A percentile compares a stretch with the other conserved stretches of the same genome.
Conservation (phyloP, 1,140 invertebrate genomes). For the Thrips palmi region DNA sequence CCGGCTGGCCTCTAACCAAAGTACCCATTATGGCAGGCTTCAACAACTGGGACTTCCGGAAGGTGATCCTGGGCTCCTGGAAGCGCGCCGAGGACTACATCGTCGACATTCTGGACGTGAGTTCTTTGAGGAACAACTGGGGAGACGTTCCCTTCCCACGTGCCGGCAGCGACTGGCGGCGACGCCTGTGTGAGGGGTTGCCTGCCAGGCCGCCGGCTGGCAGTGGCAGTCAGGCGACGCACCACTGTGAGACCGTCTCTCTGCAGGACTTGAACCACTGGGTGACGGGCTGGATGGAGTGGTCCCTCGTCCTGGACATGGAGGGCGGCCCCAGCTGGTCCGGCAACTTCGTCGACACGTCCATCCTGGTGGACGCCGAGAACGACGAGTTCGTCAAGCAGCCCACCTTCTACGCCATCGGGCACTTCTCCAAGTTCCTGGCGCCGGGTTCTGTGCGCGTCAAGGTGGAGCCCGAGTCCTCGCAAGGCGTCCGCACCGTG, state of each 20-base stretch:
- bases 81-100: constrained; percentile 45
- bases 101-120: constrained; percentile 45
- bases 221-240: too few relatives aligned
- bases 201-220: constrained; percentile 8
- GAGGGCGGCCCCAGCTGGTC: constrained; percentile 70
- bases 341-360: constrained; percentile 53
- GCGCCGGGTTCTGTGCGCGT: constrained; percentile 35
- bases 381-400: constrained; percentile 67
- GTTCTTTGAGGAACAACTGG: constrained; percentile 11
- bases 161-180: neutral
- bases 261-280: constrained; percentile 48
- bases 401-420: constrained; percentile 72
- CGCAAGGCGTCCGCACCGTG: constrained; percentile 20
- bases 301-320: constrained; percentile 65
- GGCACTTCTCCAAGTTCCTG: constrained; percentile 73
- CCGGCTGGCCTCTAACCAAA: too few relatives aligned
- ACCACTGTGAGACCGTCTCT: constrained; percentile 5
- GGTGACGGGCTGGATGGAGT: constrained; percentile 67
- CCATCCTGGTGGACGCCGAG: constrained; percentile 51
- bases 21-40: too few relatives aligned
- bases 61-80: constrained; percentile 56
- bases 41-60: constrained; percentile 24
- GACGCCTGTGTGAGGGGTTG: neutral
- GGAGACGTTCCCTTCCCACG: constrained; percentile 4
- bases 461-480: constrained; percentile 12